Evolutionary conservation across 2,888 invertebrate species (phyloP), one percentile per base, ranked within the genome.

Genomic region (Chrysomela aeneicollis): DNA sequence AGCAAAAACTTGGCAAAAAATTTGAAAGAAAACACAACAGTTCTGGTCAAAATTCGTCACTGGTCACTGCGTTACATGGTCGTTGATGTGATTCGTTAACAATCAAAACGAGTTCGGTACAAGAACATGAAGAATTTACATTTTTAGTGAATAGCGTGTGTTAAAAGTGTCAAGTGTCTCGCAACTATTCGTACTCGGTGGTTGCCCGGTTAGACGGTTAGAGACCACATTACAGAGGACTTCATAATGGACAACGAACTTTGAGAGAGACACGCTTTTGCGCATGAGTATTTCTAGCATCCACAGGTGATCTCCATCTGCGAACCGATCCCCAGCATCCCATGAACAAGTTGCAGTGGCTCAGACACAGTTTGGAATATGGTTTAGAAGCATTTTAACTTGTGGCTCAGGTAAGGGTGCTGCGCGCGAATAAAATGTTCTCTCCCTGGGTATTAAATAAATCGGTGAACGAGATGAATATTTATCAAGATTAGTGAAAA

Each of bases 301-400:
- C 72, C 66, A 74, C 75, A 75, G 75, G 73, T 75, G 74, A 74
- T 73, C 72, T 74, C 51, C 51, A 57, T 58, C 63, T 67, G 67
- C 60, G 54, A 60, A 62, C 62, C 15, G 15, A n/a, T 53, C 46
- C 50, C 21, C 18, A 55, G 15, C 58, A 61, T 60, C 66, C 60
- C 60, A 42, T 42, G 50, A 63, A 63, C 63, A 66, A 42, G 42
- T 42, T n/a, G 42, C 42, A 66, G 59, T 64, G 64, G 64, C 64
- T n/a, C n/a, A n/a, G n/a, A n/a, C n/a, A n/a, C n/a, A n/a, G n/a
- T n/a, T n/a, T n/a, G n/a, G n/a, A n/a, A n/a, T n/a, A n/a, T n/a
- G n/a, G n/a, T n/a, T n/a, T n/a, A n/a, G n/a, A n/a, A n/a, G n/a
- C n/a, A n/a, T n/a, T n/a, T n/a, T n/a, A n/a, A n/a, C n/a, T n/a